These are phyloP conservation scores for Sinodicranocentrus sp. DNA, from an alignment of 2,888 invertebrate genomes.

Conservation along the genomic window DNA sequence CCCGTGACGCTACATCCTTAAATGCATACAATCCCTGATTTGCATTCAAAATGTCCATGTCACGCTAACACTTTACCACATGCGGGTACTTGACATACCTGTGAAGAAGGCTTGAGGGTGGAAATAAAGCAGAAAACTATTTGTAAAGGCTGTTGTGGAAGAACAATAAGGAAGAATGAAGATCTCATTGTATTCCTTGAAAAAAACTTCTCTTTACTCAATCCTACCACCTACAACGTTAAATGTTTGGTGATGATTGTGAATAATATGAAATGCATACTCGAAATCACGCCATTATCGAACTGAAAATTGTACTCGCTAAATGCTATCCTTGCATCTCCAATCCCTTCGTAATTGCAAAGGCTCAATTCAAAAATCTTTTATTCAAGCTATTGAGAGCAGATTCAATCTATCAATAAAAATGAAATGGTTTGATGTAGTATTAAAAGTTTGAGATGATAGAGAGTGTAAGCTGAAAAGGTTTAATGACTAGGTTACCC, in stretches of 20 bases:
- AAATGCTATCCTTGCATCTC: too few species aligned
- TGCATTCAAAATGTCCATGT: conserved; percentile 42
- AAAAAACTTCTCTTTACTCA: too few species aligned
- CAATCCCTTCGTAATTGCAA: too few species aligned
- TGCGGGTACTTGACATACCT: conserved; percentile 19
- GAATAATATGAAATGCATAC: background rate
- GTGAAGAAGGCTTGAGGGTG: background rate
- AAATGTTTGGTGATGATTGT: too few species aligned
- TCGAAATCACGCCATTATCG: background rate
- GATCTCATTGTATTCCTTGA: background rate
- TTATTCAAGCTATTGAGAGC: conserved; percentile 2
- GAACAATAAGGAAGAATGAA: conserved; percentile 15
- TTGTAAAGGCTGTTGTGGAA: background rate
- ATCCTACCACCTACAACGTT: too few species aligned
- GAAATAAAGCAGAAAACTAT: conserved; percentile 14
- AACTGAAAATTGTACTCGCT: too few species aligned
- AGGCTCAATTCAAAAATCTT: too few species aligned
- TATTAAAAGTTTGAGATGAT: too few species aligned
- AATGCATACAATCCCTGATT: conserved; percentile 25
- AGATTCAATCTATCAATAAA: background rate
- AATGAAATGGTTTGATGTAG: conserved; percentile 1
- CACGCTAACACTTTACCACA: conserved; percentile 37
- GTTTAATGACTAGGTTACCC: too few species aligned
- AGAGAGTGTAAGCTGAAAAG: too few species aligned
- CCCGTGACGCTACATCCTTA: background rate